Percentiles rank a stretch among this genome's conserved stretches.
phyloP scores from a whole-genome alignment of 2,888 invertebrate genomes.

The Melinaea menophilus region DNA sequence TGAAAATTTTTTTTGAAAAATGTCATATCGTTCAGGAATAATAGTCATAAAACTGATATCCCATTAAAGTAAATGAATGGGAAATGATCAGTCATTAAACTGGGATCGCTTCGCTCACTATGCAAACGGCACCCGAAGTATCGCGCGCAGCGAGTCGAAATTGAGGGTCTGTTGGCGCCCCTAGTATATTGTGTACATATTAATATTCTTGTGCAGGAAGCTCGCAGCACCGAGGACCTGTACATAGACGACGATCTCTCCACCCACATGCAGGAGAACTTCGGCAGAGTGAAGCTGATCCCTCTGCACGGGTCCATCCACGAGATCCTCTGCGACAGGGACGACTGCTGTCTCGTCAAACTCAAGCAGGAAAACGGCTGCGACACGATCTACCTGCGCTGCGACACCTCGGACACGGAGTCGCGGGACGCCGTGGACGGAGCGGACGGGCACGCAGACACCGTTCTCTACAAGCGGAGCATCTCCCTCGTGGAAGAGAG shows the following conservation, averaged over 20 bases:
- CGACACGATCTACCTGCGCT: slow-evolving; percentile 64
- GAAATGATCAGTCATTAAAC: too few species aligned
- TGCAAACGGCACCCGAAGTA: too few species aligned
- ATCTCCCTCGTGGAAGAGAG: slow-evolving; percentile 66
- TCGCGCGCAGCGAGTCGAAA: too few species aligned
- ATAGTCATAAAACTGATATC: too few species aligned
- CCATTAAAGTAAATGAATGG: too few species aligned
- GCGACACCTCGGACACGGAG: slow-evolving; percentile 64
- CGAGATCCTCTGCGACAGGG: slow-evolving; percentile 69
- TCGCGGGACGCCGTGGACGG: slow-evolving; percentile 59
- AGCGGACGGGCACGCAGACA: slow-evolving; percentile 46
- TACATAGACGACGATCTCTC: slow-evolving; percentile 77
- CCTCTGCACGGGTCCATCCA: slow-evolving; percentile 69
- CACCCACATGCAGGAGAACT: slow-evolving; percentile 68
- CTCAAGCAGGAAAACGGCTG: slow-evolving; percentile 70
- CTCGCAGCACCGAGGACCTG: slow-evolving; percentile 75
- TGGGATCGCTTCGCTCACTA: too few species aligned
- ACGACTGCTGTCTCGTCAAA: slow-evolving; percentile 71
- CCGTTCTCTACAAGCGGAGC: slow-evolving; percentile 66
- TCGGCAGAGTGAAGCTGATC: slow-evolving; percentile 63
- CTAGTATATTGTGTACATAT: too few species aligned
- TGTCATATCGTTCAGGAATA: too few species aligned
- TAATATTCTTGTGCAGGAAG: slow-evolving; percentile 52
- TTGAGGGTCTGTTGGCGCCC: too few species aligned
- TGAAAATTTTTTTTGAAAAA: too few species aligned